Evolutionary conservation across 1,140 invertebrate genomes (phyloP).

Genomic region (Wasmannia auropunctata): DNA sequence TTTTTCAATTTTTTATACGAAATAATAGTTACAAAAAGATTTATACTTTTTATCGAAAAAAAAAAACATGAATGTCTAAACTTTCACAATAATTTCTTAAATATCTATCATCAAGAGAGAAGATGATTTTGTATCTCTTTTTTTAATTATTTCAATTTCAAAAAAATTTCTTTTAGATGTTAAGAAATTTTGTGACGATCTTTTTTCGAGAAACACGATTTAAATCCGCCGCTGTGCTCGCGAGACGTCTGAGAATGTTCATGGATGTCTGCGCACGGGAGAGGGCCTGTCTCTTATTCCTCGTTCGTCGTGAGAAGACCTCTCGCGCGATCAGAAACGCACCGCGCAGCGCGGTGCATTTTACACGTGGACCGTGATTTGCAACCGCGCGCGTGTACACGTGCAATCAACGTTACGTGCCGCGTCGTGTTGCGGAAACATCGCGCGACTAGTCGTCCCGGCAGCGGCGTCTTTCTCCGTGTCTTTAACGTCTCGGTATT

Average conservation of each 20-base stretch:
- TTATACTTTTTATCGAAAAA: not conserved
- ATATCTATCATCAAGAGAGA: not conserved
- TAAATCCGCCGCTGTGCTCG: not conserved
- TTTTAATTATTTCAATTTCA: not conserved
- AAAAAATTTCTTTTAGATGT: not conserved
- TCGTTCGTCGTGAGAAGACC: conserved; percentile 11
- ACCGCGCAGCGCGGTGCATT: conserved; percentile 55
- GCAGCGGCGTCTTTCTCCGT: not conserved
- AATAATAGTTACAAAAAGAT: not conserved
- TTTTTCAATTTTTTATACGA: not conserved
- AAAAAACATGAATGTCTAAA: not conserved
- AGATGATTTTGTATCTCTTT: not conserved
- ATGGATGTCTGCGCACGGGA: not conserved
- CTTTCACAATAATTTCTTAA: not conserved
- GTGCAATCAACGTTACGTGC: conserved; percentile 61
- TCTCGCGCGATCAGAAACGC: conserved; percentile 63
- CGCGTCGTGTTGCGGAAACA: conserved; percentile 39
- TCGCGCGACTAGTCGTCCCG: not conserved
- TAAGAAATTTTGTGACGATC: not conserved
- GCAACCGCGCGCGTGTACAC: conserved; percentile 51
- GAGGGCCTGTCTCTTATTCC: conserved; percentile 37
- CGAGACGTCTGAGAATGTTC: not conserved
- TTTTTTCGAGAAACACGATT: not conserved
- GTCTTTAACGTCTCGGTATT: not conserved
- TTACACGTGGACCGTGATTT: conserved; percentile 68